A percentile compares a stretch with the other conserved stretches of the same genome.
These are phyloP conservation scores for Antheraea pernyi DNA, from an alignment of 1,140 invertebrate species.

Conservation along the genomic window DNA sequence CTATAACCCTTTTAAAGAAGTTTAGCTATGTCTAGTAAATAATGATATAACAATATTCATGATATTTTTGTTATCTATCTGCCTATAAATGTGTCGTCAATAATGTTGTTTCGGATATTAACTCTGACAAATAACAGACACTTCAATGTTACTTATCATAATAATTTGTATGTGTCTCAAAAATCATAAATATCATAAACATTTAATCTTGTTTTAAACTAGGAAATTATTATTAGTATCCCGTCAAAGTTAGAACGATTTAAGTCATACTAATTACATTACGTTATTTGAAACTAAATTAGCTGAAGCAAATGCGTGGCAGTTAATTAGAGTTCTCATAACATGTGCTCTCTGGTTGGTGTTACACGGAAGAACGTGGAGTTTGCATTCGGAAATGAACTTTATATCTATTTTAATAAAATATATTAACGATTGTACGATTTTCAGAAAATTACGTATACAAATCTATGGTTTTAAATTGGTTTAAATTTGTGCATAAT, in stretches of 20 bases:
- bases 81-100: too few species aligned
- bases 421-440: background rate
- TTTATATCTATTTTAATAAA: background rate
- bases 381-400: background rate
- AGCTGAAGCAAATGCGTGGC: slow-evolving; percentile 36
- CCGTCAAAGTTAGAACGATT: background rate
- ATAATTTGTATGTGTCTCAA: too few species aligned
- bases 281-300: slow-evolving; percentile 39
- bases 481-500: slow-evolving; percentile 5
- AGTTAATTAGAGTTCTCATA: slow-evolving; percentile 44
- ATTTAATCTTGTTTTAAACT: too few species aligned
- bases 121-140: too few species aligned
- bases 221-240: background rate
- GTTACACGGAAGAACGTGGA: slow-evolving; percentile 23
- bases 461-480: slow-evolving; percentile 6
- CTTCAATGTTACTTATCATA: too few species aligned
- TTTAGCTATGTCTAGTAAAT: too few species aligned
- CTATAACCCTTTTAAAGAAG: too few species aligned
- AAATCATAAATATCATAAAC: too few species aligned
- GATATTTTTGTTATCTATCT: too few species aligned
- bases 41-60: too few species aligned
- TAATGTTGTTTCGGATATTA: too few species aligned
- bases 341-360: slow-evolving; percentile 31
- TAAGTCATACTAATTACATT: slow-evolving; percentile 34
- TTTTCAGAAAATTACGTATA: background rate